These are phyloP conservation scores for Cosmorhoe ocellata DNA, from an alignment of 2,888 invertebrate species.

Conservation along the genomic window DNA sequence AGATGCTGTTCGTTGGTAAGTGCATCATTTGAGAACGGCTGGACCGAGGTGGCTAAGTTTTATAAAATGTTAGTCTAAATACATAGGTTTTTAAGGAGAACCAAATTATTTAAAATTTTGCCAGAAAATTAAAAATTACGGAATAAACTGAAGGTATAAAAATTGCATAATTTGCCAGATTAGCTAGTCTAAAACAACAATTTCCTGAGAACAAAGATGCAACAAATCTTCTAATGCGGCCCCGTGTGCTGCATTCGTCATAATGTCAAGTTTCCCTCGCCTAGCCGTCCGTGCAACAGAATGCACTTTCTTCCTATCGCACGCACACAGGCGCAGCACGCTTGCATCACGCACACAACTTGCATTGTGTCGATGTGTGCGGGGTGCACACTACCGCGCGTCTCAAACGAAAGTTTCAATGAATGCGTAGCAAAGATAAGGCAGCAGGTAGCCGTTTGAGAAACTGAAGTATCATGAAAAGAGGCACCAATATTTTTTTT, in stretches of 20 bases:
- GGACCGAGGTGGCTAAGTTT: too few relatives aligned
- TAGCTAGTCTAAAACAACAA: too few relatives aligned
- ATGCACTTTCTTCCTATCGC: constrained; percentile 78
- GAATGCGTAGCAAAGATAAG: constrained; percentile 17
- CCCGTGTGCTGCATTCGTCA: constrained; percentile 32
- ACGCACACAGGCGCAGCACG: constrained; percentile 35
- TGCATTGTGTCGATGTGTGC: constrained; percentile 17
- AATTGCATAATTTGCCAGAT: too few relatives aligned
- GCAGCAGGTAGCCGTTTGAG: constrained; percentile 2
- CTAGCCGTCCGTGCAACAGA: constrained; percentile 68
- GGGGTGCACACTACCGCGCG: constrained; percentile 13
- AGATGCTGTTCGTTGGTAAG: too few relatives aligned
- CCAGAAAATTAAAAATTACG: too few relatives aligned
- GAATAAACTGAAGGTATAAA: background rate
- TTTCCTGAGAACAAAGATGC: constrained; percentile 2
- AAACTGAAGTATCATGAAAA: background rate
- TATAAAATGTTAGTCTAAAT: too few relatives aligned
- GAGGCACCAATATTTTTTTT: background rate
- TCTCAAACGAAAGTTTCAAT: constrained; percentile 36
- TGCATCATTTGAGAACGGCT: too few relatives aligned
- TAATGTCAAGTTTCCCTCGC: constrained; percentile 75
- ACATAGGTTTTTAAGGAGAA: too few relatives aligned
- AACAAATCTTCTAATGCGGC: constrained; percentile 8
- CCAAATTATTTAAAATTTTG: too few relatives aligned
- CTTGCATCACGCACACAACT: constrained; percentile 15